Percentiles rank a stretch among this genome's conserved stretches.
These are phyloP conservation scores for Cataglyphis altisquamis DNA, from an alignment of 2,888 invertebrate species.

Conservation along the genomic window DNA sequence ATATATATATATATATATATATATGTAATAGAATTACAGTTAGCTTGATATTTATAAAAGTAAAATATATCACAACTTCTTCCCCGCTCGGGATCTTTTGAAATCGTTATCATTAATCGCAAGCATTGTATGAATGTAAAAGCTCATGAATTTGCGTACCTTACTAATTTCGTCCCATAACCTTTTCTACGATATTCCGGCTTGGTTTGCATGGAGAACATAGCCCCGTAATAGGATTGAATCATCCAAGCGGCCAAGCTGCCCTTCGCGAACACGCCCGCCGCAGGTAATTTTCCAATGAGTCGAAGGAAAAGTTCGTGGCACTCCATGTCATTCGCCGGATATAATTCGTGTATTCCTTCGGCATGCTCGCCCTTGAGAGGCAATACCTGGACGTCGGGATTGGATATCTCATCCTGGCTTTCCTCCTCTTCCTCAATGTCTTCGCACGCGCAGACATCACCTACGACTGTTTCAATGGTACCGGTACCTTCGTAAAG, in stretches of 20 bases:
- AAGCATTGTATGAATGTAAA: not conserved
- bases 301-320: slow-evolving; percentile 94
- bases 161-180: slow-evolving; percentile 85
- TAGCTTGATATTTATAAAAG: not conserved
- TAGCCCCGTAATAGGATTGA: slow-evolving; percentile 95
- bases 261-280: slow-evolving; percentile 92
- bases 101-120: not conserved
- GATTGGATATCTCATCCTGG: slow-evolving; percentile 76
- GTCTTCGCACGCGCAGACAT: slow-evolving; percentile 92
- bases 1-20: not conserved
- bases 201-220: slow-evolving; percentile 96
- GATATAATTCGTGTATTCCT: slow-evolving; percentile 94
- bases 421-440: slow-evolving; percentile 68
- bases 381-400: slow-evolving; percentile 86
- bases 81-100: not conserved
- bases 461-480: slow-evolving; percentile 92
- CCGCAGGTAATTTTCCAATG: slow-evolving; percentile 92
- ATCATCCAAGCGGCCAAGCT: slow-evolving; percentile 96
- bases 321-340: slow-evolving; percentile 95
- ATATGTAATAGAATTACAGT: not conserved
- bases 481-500: slow-evolving; percentile 89
- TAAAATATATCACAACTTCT: not conserved
- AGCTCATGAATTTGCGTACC: slow-evolving; percentile 70
- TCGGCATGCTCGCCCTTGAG: slow-evolving; percentile 92
- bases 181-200: slow-evolving; percentile 92